Evolutionary conservation across 2,888 invertebrate genomes (phyloP).

Genomic region (Tachina lurida): DNA sequence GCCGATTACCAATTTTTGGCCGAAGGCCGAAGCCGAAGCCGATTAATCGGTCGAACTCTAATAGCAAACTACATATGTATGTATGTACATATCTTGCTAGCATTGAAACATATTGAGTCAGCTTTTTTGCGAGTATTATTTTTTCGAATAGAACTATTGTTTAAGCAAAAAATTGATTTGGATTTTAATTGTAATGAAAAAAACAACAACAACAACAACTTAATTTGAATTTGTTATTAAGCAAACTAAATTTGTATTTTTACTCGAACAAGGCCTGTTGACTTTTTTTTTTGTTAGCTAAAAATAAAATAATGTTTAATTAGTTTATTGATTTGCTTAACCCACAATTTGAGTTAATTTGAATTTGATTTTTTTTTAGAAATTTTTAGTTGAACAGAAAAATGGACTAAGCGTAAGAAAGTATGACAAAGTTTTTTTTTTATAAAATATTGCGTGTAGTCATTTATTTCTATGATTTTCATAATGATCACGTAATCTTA

Average conservation of each 20-base stretch:
- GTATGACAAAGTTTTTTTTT: too few species aligned
- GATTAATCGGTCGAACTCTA: too few species aligned
- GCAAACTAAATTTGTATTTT: conserved; percentile 23
- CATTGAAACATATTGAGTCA: conserved; percentile 70
- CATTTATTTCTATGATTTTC: too few species aligned
- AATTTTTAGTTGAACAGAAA: not conserved
- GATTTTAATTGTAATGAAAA: conserved; percentile 41
- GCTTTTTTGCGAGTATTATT: conserved; percentile 22
- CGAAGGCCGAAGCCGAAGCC: too few species aligned
- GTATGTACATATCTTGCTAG: conserved; percentile 57
- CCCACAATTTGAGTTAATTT: conserved; percentile 17
- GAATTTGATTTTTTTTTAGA: not conserved
- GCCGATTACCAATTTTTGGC: too few species aligned
- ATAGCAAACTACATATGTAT: too few species aligned
- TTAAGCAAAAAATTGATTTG: conserved; percentile 46
- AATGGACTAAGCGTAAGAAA: too few species aligned
- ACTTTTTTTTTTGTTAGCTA: not conserved
- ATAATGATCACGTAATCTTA: too few species aligned
- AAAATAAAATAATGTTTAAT: conserved; percentile 29
- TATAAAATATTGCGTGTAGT: too few species aligned
- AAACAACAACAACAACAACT: not conserved
- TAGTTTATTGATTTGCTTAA: conserved; percentile 46
- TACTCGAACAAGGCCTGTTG: conserved; percentile 25
- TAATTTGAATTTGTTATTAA: conserved; percentile 37
- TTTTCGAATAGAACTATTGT: conserved; percentile 29